Percentiles rank a stretch among this genome's conserved stretches.
phyloP scores from a whole-genome alignment of 1,140 invertebrate genomes.

The Babylonia areolata region DNA sequence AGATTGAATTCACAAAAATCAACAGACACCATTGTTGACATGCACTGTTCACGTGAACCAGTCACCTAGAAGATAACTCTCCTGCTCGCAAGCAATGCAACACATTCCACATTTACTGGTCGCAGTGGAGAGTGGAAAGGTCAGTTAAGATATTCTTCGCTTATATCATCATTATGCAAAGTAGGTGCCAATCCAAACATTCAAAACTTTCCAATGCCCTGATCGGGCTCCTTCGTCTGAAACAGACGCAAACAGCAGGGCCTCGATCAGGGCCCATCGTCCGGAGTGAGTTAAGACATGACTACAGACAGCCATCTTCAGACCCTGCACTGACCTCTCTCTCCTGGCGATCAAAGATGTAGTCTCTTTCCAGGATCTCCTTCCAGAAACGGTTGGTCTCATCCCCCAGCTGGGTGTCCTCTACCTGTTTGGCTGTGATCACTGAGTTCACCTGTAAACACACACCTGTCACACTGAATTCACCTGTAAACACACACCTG shows the following conservation, averaged over 20 bases:
- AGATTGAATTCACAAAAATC: too few species aligned
- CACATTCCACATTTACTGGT: too few species aligned
- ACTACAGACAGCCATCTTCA: not conserved
- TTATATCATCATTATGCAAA: too few species aligned
- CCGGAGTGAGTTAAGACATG: not conserved
- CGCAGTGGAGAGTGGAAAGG: too few species aligned
- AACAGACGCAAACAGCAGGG: conserved; percentile 38
- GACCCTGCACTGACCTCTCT: conserved; percentile 47
- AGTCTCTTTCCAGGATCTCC: conserved; percentile 49
- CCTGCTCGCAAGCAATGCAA: too few species aligned
- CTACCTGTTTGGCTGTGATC: conserved; percentile 47
- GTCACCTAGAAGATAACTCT: too few species aligned
- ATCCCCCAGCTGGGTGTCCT: conserved; percentile 56
- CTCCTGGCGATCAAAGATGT: conserved; percentile 56
- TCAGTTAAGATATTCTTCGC: too few species aligned
- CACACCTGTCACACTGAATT: too few species aligned
- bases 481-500: too few species aligned
- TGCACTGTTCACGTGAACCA: too few species aligned
- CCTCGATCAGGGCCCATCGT: not conserved
- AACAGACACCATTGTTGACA: too few species aligned
- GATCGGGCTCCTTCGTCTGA: not conserved
- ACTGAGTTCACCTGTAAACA: conserved; percentile 50
- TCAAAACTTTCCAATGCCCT: not conserved
- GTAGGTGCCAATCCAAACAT: too few species aligned
- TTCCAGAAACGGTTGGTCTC: conserved; percentile 50